These are phyloP conservation scores for Leptopilina clavipes DNA, from an alignment of 1,140 invertebrate genomes.

Conservation along the genomic window DNA sequence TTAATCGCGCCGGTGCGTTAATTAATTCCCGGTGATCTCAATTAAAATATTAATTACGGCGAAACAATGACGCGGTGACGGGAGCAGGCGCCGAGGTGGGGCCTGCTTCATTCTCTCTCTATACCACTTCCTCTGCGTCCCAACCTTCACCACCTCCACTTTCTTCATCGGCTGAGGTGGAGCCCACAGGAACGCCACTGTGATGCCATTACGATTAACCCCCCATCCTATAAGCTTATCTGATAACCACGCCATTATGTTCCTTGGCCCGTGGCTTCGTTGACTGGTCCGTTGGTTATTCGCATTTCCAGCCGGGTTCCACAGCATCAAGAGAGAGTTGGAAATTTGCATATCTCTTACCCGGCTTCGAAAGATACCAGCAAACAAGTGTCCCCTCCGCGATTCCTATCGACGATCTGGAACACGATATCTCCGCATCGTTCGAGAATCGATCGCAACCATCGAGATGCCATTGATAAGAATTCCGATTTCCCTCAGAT, in stretches of 20 bases:
- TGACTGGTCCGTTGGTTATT: constrained; percentile 62
- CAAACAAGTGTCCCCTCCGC: constrained; percentile 51
- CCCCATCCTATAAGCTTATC: constrained; percentile 65
- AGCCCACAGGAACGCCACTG: constrained; percentile 60
- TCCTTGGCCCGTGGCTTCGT: constrained; percentile 53
- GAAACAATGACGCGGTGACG: constrained; percentile 63
- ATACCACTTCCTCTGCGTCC: constrained; percentile 37
- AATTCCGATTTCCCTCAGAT: neutral
- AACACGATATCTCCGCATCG: constrained; percentile 55
- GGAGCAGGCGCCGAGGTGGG: constrained; percentile 46
- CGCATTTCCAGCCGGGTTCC: constrained; percentile 53
- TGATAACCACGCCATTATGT: constrained; percentile 72
- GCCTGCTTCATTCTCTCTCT: constrained; percentile 34
- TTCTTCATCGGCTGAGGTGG: constrained; percentile 53
- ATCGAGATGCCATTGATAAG: constrained; percentile 27
- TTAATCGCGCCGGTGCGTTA: constrained; percentile 63
- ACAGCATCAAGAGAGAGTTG: constrained; percentile 38
- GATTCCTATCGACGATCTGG: constrained; percentile 53
- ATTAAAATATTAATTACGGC: constrained; percentile 73
- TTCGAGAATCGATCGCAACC: constrained; percentile 49
- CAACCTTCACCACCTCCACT: constrained; percentile 41
- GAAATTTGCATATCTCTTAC: constrained; percentile 59
- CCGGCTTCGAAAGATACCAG: constrained; percentile 52
- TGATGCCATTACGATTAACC: constrained; percentile 74
- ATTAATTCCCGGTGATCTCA: constrained; percentile 71